Evolutionary conservation across 2,113 vertebrate genomes (phyloP).

Genomic region (Monarcha castaneiventris): DNA sequence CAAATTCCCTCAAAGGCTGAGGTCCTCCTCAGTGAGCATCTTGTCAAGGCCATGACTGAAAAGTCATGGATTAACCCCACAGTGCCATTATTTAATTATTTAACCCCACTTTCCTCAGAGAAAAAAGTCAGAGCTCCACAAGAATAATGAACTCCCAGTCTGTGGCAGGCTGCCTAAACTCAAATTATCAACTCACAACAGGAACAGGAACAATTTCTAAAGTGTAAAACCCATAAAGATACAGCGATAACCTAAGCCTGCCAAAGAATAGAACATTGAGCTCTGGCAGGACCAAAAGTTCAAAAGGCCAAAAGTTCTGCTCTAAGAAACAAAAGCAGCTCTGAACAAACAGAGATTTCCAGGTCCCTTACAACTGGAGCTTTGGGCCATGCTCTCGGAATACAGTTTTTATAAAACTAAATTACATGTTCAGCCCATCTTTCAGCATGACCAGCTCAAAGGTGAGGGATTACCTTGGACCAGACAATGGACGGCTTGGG

Average conservation of each 20-base stretch:
- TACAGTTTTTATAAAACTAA: not conserved
- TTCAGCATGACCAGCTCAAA: not conserved
- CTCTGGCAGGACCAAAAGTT: not conserved
- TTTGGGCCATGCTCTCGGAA: not conserved
- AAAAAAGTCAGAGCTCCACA: not conserved
- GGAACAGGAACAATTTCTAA: not conserved
- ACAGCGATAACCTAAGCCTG: not conserved
- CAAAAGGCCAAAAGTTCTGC: not conserved
- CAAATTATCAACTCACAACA: not conserved
- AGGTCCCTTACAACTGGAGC: not conserved
- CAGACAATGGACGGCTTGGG: slow-evolving; percentile 88
- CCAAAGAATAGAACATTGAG: not conserved
- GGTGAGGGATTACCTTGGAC: slow-evolving; percentile 83
- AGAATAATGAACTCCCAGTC: not conserved
- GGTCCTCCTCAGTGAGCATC: not conserved
- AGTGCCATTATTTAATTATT: not conserved
- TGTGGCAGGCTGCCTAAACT: not conserved
- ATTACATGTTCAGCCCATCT: not conserved
- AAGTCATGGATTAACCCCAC: not conserved
- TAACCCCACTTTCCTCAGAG: not conserved
- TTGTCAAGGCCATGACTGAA: not conserved
- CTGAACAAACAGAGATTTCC: not conserved
- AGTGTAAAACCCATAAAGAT: not conserved
- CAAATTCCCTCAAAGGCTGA: not conserved
- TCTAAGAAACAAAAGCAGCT: not conserved